Evolutionary conservation across 35 echinoderm and acorn worm species (phyloP).

Genomic region (Strongylocentrotus purpuratus): DNA sequence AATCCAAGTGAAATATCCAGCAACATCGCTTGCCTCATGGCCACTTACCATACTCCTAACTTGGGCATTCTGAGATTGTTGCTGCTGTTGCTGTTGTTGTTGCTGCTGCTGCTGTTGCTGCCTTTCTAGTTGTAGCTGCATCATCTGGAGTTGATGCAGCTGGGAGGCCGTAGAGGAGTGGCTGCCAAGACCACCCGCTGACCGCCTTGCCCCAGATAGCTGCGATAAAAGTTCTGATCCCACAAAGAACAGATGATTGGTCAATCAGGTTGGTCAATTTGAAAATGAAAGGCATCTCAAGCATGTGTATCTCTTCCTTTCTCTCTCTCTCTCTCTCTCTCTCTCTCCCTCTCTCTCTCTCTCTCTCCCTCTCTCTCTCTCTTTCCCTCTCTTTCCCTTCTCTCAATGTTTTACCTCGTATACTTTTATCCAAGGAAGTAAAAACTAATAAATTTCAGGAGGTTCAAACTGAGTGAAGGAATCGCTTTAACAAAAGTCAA

Average conservation of each 20-base stretch:
- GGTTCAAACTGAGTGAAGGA: no score
- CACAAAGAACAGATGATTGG: background rate
- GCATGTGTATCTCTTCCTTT: no score
- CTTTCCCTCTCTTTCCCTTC: no score
- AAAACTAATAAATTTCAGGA: no score
- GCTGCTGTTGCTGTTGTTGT: conserved; percentile 43
- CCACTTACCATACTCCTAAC: conserved; percentile 46
- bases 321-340: no score
- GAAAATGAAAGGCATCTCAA: no score
- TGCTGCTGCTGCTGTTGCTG: conserved; percentile 86
- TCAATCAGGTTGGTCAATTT: background rate
- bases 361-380: no score
- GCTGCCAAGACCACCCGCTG: conserved; percentile 55
- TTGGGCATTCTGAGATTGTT: conserved; percentile 50
- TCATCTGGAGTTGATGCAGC: conserved; percentile 96
- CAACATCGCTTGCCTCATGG: background rate
- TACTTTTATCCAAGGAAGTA: no score
- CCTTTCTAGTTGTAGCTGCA: conserved; percentile 96
- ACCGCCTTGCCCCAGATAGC: conserved; percentile 90
- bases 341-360: no score
- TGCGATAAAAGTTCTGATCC: conserved; percentile 92
- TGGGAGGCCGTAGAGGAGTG: conserved; percentile 94
- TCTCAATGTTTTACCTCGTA: no score
- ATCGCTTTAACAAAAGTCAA: no score
- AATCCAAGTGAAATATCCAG: background rate